Evolutionary conservation across 2,888 invertebrate genomes (phyloP).

Genomic region (Mayetiola destructor): DNA sequence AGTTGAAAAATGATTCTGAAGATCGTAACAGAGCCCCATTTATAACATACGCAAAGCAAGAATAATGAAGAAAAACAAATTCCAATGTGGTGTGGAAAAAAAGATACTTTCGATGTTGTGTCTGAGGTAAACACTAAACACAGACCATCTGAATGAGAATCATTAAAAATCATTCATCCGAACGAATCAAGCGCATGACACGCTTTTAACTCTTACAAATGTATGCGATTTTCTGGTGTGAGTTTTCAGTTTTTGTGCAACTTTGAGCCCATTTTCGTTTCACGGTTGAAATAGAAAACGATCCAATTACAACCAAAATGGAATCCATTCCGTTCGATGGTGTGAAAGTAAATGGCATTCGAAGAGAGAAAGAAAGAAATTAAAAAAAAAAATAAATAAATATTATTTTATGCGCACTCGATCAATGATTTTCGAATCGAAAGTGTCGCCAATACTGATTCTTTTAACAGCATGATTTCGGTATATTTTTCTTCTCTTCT

Average conservation of each 20-base stretch:
- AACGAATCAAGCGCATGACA: slow-evolving; percentile 6
- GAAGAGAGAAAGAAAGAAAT: no score
- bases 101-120: neutral
- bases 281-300: slow-evolving; percentile 6
- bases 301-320: neutral
- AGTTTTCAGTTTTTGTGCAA: neutral
- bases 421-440: neutral
- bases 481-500: neutral
- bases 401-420: neutral
- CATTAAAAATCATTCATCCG: slow-evolving; percentile 3
- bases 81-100: neutral
- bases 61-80: no score
- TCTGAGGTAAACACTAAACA: neutral
- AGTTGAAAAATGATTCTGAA: no score
- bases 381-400: no score
- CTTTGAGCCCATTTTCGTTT: neutral
- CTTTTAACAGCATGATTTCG: no score
- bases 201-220: neutral
- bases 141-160: neutral
- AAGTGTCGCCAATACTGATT: slow-evolving; percentile 11
- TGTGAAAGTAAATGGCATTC: slow-evolving; percentile 9
- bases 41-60: no score
- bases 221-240: neutral
- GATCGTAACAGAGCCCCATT: no score
- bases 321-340: neutral